Percentiles rank a stretch among this genome's conserved stretches.
Conservation (phyloP, 2,888 invertebrate species). For the Colletes collaris region DNA sequence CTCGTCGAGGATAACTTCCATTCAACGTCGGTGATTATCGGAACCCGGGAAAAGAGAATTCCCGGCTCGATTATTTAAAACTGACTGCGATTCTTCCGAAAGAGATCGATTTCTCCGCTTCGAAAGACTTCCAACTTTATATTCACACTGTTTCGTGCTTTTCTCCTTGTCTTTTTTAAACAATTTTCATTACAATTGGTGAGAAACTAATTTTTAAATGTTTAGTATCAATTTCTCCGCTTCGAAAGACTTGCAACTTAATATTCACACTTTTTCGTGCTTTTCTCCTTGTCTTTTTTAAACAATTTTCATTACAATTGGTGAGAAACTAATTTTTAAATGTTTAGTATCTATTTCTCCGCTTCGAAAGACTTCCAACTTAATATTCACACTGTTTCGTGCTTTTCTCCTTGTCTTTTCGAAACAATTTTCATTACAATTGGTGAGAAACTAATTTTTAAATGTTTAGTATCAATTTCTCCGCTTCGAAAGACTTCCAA, state of each 20-base stretch:
- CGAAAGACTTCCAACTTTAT: conserved; percentile 10
- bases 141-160: background rate
- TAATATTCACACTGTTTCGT: too few species aligned
- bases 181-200: too few species aligned
- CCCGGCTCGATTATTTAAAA: conserved; percentile 68
- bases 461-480: too few species aligned
- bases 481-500: too few species aligned
- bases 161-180: background rate
- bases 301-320: too few species aligned
- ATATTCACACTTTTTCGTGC: background rate
- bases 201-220: background rate
- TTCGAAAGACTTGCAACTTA: too few species aligned
- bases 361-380: too few species aligned
- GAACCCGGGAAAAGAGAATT: conserved; percentile 46
- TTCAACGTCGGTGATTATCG: conserved; percentile 71
- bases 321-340: background rate
- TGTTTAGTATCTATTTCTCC: too few species aligned
- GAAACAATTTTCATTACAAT: too few species aligned
- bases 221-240: too few species aligned
- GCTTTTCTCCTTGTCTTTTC: too few species aligned
- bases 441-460: background rate
- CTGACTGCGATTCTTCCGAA: conserved; percentile 47
- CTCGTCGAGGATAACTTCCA: conserved; percentile 59
- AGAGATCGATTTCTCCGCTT: conserved; percentile 56
- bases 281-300: background rate